These are phyloP conservation scores for Theristicus caerulescens DNA, from an alignment of 2,113 vertebrate genomes.

Conservation along the genomic window DNA sequence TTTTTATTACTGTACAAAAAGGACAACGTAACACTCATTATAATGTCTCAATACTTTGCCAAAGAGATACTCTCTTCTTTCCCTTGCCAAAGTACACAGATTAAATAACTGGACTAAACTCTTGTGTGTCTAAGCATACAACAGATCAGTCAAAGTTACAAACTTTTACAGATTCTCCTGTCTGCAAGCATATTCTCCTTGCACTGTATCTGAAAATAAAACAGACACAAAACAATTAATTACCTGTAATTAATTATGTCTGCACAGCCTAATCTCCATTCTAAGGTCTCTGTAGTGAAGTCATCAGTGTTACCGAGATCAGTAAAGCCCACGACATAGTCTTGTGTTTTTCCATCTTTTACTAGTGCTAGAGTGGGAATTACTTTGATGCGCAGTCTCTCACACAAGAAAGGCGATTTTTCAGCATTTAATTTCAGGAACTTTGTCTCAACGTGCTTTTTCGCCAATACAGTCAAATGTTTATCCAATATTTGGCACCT, in stretches of 20 bases:
- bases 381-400: slow-evolving; percentile 91
- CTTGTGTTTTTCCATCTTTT: slow-evolving; percentile 92
- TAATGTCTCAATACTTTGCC: background rate
- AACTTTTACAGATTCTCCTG: background rate
- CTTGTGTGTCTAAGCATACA: accelerated
- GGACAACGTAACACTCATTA: background rate
- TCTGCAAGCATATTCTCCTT: background rate
- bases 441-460: slow-evolving; percentile 96
- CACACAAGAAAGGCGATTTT: slow-evolving; percentile 93
- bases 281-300: slow-evolving; percentile 92
- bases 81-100: background rate
- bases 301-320: slow-evolving; percentile 97
- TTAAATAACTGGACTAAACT: background rate
- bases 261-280: slow-evolving; percentile 94
- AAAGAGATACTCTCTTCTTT: background rate
- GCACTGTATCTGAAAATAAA: background rate
- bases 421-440: slow-evolving; percentile 96
- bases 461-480: slow-evolving; percentile 87
- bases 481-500: slow-evolving; percentile 97
- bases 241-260: slow-evolving; percentile 94
- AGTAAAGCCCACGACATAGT: slow-evolving; percentile 91
- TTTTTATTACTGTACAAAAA: background rate
- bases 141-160: background rate
- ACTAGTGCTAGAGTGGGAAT: slow-evolving; percentile 93
- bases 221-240: background rate